Evolutionary conservation across 2,797 vertebrate species (phyloP).

Genomic region (Enteromius trimaculatus): DNA sequence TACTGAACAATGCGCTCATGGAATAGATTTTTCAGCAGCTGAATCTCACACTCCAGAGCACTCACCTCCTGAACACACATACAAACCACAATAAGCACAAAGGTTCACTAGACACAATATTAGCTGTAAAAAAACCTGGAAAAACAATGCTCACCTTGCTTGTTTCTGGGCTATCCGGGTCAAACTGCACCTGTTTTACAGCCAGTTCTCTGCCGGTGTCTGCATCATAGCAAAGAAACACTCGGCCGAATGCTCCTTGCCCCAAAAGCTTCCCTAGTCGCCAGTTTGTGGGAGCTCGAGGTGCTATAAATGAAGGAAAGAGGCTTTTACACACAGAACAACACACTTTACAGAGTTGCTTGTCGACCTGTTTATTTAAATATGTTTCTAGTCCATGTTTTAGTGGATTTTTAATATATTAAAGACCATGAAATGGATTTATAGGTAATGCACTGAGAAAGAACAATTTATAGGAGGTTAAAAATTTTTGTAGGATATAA

Average conservation of each 20-base stretch:
- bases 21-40: conserved; percentile 94
- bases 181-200: conserved; percentile 98
- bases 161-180: conserved; percentile 96
- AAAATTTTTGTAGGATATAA: background rate
- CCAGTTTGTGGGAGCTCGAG: conserved; percentile 97
- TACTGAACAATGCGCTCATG: conserved; percentile 98
- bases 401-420: background rate
- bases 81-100: conserved; percentile 4
- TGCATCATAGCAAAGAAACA: conserved; percentile 95
- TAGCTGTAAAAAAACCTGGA: background rate
- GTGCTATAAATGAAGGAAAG: conserved; percentile 76
- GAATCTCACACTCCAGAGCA: conserved; percentile 97
- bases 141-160: conserved; percentile 85
- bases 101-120: background rate
- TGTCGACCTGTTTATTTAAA: background rate
- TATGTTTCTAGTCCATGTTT: background rate
- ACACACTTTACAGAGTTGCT: background rate
- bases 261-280: conserved; percentile 94
- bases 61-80: conserved; percentile 88
- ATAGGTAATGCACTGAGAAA: background rate
- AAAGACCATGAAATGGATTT: background rate
- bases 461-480: background rate
- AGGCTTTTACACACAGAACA: background rate
- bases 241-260: conserved; percentile 95
- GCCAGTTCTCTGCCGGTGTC: conserved; percentile 96